Evolutionary conservation across 2,113 vertebrate genomes (phyloP), one percentile per base, ranked within the genome.

Genomic region (Mirounga angustirostris): DNA sequence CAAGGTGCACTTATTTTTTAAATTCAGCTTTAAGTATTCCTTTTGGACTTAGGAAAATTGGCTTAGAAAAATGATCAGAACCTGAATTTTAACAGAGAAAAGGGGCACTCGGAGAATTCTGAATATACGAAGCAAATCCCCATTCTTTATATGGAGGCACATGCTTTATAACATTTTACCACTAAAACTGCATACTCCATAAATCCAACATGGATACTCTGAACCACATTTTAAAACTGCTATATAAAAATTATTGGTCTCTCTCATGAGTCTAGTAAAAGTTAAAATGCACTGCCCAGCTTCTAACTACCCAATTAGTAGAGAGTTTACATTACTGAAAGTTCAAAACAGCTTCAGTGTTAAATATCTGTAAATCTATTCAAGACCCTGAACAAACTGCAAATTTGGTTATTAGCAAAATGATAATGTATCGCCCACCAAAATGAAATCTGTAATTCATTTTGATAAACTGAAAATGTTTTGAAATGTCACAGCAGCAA

Each of bases 361-460:
- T 99, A 98, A 98, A 98, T 98, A 99, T 99, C 14, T 98, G 99
- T 99, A 98, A 98, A 98, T 99, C 98, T 99, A 99, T 99, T 98
- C 98, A 99, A 99, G 99, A 99, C 99, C 99, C 99, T 99, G 99
- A 99, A 99, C 97, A 98, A 97, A 99, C 99, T 99, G 99, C 99
- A 99, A 99, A 99, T 99, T 99, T 99, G 99, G 99, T 99, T 99
- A 99, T 99, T 99, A 99, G 99, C 99, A 99, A 99, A 99, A 98
- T 98, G 98, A 99, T 98, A 99, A 99, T 99, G 98, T 98, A 98
- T 99, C 88, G 97, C 97, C 97, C 98, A 98, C 98, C 98, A 98
- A 98, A 99, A 98, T 99, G 98, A 98, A 98, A 91, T 98, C 98
- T 98, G 98, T 98, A 98, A 98, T 99, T 99, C 98, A 98, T 99